These are phyloP conservation scores for Eolophus roseicapilla DNA, from an alignment of 2,113 vertebrate species.

Conservation along the genomic window DNA sequence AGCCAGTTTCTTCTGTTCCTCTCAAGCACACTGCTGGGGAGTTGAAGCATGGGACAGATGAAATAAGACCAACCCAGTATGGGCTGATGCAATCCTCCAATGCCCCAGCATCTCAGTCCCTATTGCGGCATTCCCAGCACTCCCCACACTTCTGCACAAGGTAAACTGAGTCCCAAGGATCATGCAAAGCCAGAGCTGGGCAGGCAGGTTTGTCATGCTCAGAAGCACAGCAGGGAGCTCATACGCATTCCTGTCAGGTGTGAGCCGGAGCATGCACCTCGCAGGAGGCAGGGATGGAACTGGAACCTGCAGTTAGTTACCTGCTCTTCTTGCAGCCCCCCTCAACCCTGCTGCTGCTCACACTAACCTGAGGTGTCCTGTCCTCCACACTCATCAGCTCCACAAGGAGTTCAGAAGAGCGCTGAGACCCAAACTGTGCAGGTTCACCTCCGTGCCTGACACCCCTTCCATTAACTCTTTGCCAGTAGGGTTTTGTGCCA, in stretches of 20 bases:
- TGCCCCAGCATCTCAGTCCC: not conserved
- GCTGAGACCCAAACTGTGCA: not conserved
- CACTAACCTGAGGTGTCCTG: not conserved
- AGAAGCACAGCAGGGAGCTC: not conserved
- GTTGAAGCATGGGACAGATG: not conserved
- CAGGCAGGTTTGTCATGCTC: slow-evolving; percentile 32
- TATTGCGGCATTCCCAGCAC: accelerated
- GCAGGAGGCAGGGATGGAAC: not conserved
- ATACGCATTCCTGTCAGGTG: not conserved
- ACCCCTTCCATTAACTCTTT: not conserved
- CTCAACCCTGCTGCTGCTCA: not conserved
- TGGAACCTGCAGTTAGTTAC: not conserved
- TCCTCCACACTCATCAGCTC: not conserved
- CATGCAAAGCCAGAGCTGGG: slow-evolving; percentile 65
- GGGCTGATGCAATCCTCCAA: accelerated
- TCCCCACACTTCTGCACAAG: not conserved
- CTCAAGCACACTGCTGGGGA: not conserved
- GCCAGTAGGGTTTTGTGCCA: not conserved
- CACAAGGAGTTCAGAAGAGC: not conserved
- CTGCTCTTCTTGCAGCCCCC: not conserved
- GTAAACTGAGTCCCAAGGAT: not conserved
- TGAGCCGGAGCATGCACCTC: slow-evolving; percentile 52
- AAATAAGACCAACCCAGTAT: not conserved
- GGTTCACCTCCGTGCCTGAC: not conserved
- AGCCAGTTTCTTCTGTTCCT: not conserved